phyloP scores from a whole-genome alignment of 2,888 invertebrate species.

The Cheilosia vernalis region DNA sequence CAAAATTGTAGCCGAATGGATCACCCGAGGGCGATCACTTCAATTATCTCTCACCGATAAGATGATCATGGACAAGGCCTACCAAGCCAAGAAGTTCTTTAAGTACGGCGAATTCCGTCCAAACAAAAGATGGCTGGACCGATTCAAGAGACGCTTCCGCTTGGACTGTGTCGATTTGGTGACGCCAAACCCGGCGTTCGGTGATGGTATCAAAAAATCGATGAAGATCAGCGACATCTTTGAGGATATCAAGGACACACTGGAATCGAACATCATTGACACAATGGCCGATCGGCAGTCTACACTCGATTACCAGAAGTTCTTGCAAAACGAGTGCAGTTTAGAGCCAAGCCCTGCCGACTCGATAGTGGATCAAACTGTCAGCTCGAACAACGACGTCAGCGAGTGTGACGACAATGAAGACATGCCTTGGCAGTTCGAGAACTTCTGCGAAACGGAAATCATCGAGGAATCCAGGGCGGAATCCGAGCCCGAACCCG shows the following conservation, averaged over 20 bases:
- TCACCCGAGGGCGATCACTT: slow-evolving; percentile 24
- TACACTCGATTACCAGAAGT: slow-evolving; percentile 5
- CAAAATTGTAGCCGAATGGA: slow-evolving; percentile 60
- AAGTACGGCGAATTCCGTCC: slow-evolving; percentile 60
- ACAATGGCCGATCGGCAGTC: background rate
- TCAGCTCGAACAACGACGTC: slow-evolving; percentile 40
- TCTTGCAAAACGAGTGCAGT: slow-evolving; percentile 2
- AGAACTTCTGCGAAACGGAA: slow-evolving; percentile 30
- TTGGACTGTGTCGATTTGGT: slow-evolving; percentile 22
- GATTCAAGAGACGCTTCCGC: slow-evolving; percentile 57
- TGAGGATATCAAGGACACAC: slow-evolving; percentile 44
- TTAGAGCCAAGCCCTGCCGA: background rate
- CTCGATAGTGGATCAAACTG: slow-evolving; percentile 19
- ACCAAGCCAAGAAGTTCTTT: slow-evolving; percentile 53
- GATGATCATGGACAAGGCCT: slow-evolving; percentile 51
- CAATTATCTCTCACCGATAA: slow-evolving; percentile 35
- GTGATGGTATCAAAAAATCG: slow-evolving; percentile 4
- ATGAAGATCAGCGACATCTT: slow-evolving; percentile 47
- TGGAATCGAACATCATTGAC: slow-evolving; percentile 11
- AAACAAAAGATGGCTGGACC: slow-evolving; percentile 59
- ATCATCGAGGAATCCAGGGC: background rate
- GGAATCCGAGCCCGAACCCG: background rate
- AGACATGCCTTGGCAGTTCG: slow-evolving; percentile 3
- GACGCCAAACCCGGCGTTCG: background rate
- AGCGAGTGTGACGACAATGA: slow-evolving; percentile 33